phyloP scores from a whole-genome alignment of 92 coral and sea anemone genomes.

The Blastomussa wellsi region DNA sequence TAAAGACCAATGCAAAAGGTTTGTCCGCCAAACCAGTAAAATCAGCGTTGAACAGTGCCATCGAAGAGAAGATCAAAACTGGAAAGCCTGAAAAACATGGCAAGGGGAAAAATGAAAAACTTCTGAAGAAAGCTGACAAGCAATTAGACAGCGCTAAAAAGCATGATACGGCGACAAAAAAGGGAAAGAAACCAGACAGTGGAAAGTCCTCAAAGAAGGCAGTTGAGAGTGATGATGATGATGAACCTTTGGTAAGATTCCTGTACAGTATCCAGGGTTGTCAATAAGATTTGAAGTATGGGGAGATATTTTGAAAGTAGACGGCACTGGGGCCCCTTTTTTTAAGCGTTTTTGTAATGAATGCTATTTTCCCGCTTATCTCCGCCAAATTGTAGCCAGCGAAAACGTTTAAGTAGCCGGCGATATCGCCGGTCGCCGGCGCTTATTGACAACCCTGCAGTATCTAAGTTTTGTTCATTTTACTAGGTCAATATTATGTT shows the following conservation, averaged over 20 bases:
- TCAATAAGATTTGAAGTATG: no score
- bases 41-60: conserved; percentile 28
- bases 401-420: no score
- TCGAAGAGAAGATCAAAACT: conserved; percentile 23
- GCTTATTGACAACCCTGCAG: no score
- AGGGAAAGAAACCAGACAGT: conserved; percentile 33
- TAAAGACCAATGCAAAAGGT: conserved; percentile 25
- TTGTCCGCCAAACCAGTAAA: conserved; percentile 28
- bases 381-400: no score
- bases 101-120: conserved; percentile 49
- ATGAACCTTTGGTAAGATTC: conserved; percentile 64
- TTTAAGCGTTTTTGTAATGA: no score
- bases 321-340: no score
- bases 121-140: conserved; percentile 34
- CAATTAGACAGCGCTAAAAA: conserved; percentile 14
- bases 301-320: no score
- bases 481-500: no score
- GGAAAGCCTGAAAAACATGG: conserved; percentile 38
- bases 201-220: conserved; percentile 46
- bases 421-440: no score
- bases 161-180: conserved; percentile 28
- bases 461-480: no score
- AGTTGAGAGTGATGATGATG: conserved; percentile 63
- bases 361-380: no score
- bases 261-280: no score